Base-by-base conservation (phyloP, 2,113 vertebrate genomes). In the Urocitellus parryii region DNA sequence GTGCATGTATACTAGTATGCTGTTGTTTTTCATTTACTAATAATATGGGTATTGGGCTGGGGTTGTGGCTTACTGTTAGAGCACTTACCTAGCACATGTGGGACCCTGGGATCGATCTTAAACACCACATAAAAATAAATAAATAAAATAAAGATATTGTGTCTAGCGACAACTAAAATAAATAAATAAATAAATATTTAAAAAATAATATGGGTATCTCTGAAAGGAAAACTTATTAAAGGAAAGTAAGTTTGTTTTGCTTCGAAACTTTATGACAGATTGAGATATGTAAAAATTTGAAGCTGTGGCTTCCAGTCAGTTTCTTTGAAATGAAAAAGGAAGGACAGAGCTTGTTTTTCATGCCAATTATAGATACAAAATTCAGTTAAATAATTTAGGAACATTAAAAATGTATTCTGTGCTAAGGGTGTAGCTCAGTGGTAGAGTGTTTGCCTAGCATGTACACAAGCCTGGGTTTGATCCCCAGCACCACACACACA, bases 301-400 rank as follows among this genome's bases (percentile, higher is more conserved):
- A 96, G 14, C 63, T 91, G 24, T 76, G 45, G 17, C 65, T n/a
- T 65, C 27, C 82, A 93, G 68, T 73, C 74, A 79, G 32, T 89
- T 91, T 91, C 74, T 95, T 79, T 58, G 86, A 53, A n/a, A 7
- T 81, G 2, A 91, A 72, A 96, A 90, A 65, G 56, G 37, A 85
- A 94, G 5, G 37, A 51, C 8, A 70, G 48, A 65, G 9, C 2
- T 70, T 96, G 39, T 68, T 96, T 93, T 93, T 87, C 79, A 70
- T 87, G 39, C 72, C 78, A 17, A 18, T 88, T 90, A 34, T 74
- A 79, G 84, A 18, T 93, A 29, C 12, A 27, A 63, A 95, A 87
- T 94, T 94, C 76, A 87, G 32, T 79, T 86, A 39, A 88, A 24
- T 92, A 95, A 87, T 73, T 93, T 96, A 94, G 85, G 87, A 78